These are phyloP conservation scores for Cryptocephalus moraei DNA, from an alignment of 2,888 invertebrate species.

Conservation along the genomic window DNA sequence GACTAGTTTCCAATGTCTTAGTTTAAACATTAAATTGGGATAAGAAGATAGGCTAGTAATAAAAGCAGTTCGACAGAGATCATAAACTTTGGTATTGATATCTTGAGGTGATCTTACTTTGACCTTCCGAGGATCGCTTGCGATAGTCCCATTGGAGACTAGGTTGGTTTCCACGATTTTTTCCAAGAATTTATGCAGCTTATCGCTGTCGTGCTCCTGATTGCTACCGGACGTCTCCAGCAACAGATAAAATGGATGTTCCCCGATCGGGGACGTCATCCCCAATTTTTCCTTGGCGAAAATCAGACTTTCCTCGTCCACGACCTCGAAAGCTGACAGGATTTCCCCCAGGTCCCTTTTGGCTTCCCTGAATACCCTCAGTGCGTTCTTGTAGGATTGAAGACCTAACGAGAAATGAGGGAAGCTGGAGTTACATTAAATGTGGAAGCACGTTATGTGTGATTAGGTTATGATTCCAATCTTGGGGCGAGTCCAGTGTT, in stretches of 20 bases:
- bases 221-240: slow-evolving; percentile 83
- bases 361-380: slow-evolving; percentile 65
- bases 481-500: too few relatives aligned
- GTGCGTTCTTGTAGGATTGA: slow-evolving; percentile 63
- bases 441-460: background rate
- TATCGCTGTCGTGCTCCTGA: slow-evolving; percentile 73
- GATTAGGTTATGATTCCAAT: background rate
- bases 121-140: slow-evolving; percentile 68
- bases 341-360: slow-evolving; percentile 74
- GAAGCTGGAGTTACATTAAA: slow-evolving; percentile 4
- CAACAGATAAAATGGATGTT: slow-evolving; percentile 72
- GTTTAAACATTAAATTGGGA: too few relatives aligned
- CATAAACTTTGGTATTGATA: too few relatives aligned
- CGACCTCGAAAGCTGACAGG: slow-evolving; percentile 90
- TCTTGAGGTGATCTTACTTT: slow-evolving; percentile 46
- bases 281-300: slow-evolving; percentile 51
- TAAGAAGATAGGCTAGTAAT: too few relatives aligned
- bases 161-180: slow-evolving; percentile 57
- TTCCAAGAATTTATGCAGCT: slow-evolving; percentile 67
- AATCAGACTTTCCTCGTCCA: slow-evolving; percentile 66
- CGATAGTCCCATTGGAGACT: slow-evolving; percentile 73
- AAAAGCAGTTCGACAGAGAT: too few relatives aligned
- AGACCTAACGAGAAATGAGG: slow-evolving; percentile 46
- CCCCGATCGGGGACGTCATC: slow-evolving; percentile 49
- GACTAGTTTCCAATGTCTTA: too few relatives aligned